Evolutionary conservation across 2,888 invertebrate genomes (phyloP), one percentile per base, ranked within the genome.

Genomic region (Thereva unica): DNA sequence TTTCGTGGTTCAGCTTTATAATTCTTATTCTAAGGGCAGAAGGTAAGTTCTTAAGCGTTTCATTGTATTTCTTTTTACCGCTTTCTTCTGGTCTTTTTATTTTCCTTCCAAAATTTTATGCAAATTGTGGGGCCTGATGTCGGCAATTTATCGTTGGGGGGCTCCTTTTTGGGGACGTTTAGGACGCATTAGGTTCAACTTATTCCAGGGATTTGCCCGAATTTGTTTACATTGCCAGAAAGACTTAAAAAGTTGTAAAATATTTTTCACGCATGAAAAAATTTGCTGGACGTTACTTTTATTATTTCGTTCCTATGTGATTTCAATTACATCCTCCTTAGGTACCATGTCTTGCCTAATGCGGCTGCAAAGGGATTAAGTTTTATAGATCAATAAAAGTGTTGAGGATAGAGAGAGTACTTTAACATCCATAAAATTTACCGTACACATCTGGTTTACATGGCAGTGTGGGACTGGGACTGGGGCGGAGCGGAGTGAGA

Each of bases 11-110:
- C 56, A 65, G 38, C 41, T 55, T 53, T 47, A 55, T 65, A 34
- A 65, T 65, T 49, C 49, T 65, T 40, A 49, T 65, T 55, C 55
- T 65, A 49, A 54, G 56, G 65, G 49, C 34, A 47, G 55, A 65
- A 56, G 65, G 65, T 65, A 65, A 56, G 56, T 54, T 45, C 42
- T 7, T 44, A 40, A 23, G 41, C 41, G 38, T 10, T 23, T 38
- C 37, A 5, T 35, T 37, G 35, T 47, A 12, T 6, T 10, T 8
- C 12, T 12, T 47, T 59, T 23, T 23, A 23, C 23, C 23, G 23
- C 23, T 23, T 23, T 23, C 23, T 23, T 23, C 23, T 45, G 7
- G 47, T 34, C 35, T 50, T 50, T 34, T 50, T 23, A 34, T 50
- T 50, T 10, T 23, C 1, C 35, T 50, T 9, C 23, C 8, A 6